Evolutionary conservation across 1,140 invertebrate species (phyloP), one percentile per base, ranked within the genome.

Genomic region (Colletes gigas): DNA sequence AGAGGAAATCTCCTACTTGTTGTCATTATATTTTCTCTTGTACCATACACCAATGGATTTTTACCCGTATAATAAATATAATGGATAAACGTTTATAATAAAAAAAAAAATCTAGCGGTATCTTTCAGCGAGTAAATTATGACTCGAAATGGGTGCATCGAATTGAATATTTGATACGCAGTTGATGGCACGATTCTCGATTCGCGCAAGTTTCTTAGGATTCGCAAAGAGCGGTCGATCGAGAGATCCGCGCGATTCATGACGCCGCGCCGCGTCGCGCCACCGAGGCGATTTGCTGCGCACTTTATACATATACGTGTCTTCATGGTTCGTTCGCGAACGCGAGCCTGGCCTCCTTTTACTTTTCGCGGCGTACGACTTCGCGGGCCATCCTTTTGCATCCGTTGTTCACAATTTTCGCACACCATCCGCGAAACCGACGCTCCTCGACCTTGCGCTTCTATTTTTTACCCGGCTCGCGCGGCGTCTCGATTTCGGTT

Each of bases 321-420:
- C 79, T 79, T 79, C 60, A 83, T 55, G 76, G 57, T 63, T 83
- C 21, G 57, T n/a, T n/a, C n/a, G n/a, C n/a, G n/a, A n/a, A n/a
- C n/a, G n/a, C n/a, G n/a, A n/a, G n/a, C n/a, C n/a, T 71, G 70
- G 44, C 59, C 82, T 83, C 77, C 76, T 69, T 83, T 84, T 75
- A 73, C 41, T 63, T 69, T 72, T 62, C 62, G n/a, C 55, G 44
- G n/a, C 15, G 65, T 30, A 44, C 55, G 57, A 10, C 30, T 8
- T 14, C 12, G 54, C 8, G 41, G 57, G 12, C 60, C 44, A 70
- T 77, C 66, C 14, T 77, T 9, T 54, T 62, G 65, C 21, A 1
- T 39, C 12, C 44, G n/a, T 57, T 72, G 55, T 15, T 52, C 67
- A 57, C 41, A n/a, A 83, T 50, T 59, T 77, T 82, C 39, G 8